Percentiles rank a stretch among this genome's conserved stretches.
Evolutionary conservation across 2,888 invertebrate genomes (phyloP).

Genomic region (Drosophila borborema): DNA sequence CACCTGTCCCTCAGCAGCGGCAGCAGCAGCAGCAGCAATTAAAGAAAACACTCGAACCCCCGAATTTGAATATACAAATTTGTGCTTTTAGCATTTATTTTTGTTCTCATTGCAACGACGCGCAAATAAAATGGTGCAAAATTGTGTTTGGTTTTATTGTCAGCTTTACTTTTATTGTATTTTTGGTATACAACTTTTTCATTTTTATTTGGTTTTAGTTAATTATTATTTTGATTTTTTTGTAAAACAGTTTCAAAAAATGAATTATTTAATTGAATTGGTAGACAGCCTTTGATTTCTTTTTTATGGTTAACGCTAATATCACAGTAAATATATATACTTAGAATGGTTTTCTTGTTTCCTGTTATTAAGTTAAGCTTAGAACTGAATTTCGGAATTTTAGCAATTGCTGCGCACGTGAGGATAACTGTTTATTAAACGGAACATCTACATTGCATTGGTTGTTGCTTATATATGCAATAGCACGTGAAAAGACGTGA

Average conservation of each 20-base stretch:
- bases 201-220: constrained; percentile 9
- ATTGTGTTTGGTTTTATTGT: constrained; percentile 38
- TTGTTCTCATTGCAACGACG: constrained; percentile 33
- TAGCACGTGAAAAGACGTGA: constrained; percentile 40
- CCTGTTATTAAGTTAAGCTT: constrained; percentile 13
- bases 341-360: constrained; percentile 23
- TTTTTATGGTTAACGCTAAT: constrained; percentile 26
- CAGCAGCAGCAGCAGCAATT: constrained; percentile 32
- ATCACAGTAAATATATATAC: constrained; percentile 51
- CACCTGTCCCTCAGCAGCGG: constrained; percentile 16
- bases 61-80: constrained; percentile 57
- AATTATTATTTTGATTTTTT: constrained; percentile 7
- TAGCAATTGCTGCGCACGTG: constrained; percentile 13
- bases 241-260: constrained; percentile 34
- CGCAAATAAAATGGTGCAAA: constrained; percentile 67
- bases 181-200: constrained; percentile 1
- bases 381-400: constrained; percentile 24
- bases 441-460: constrained; percentile 21
- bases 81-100: constrained; percentile 63
- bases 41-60: constrained; percentile 80
- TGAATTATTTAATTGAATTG: constrained; percentile 28
- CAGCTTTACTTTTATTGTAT: constrained; percentile 47
- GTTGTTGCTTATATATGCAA: constrained; percentile 62
- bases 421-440: constrained; percentile 11
- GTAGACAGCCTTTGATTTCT: constrained; percentile 43